Evolutionary conservation across 2,113 vertebrate genomes (phyloP).

Genomic region (Lutjanus erythropterus): DNA sequence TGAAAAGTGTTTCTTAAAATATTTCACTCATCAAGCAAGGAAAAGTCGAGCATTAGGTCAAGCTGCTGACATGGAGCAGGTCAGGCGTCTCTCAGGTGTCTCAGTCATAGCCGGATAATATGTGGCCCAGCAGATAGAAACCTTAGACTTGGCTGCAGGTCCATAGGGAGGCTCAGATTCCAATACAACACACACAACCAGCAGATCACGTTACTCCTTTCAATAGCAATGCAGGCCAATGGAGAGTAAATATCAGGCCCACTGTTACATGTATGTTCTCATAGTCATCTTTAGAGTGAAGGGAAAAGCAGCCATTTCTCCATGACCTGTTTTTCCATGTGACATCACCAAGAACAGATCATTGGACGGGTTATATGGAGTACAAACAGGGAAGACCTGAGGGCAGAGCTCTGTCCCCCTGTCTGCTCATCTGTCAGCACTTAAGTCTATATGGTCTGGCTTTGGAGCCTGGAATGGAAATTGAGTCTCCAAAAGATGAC

Average conservation of each 20-base stretch:
- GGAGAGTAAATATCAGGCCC: slow-evolving; percentile 4
- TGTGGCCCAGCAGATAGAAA: slow-evolving; percentile 25
- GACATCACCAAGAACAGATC: background rate
- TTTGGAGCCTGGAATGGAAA: background rate
- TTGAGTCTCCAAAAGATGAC: background rate
- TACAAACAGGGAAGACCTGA: background rate
- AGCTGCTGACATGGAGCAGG: background rate
- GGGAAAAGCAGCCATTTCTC: background rate
- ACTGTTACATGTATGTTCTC: slow-evolving; percentile 1
- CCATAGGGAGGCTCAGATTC: slow-evolving; percentile 51
- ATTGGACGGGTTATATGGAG: background rate
- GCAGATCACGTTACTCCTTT: slow-evolving; percentile 35
- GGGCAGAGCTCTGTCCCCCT: background rate
- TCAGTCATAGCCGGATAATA: background rate
- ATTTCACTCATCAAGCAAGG: background rate
- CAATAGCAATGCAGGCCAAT: slow-evolving; percentile 5
- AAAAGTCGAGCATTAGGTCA: background rate
- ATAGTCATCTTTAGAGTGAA: background rate
- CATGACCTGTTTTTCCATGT: background rate
- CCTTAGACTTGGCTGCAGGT: slow-evolving; percentile 24
- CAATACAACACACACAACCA: slow-evolving; percentile 2
- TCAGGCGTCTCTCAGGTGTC: background rate
- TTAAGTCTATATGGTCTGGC: background rate
- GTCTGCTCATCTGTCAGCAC: background rate
- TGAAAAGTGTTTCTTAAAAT: background rate